Base-by-base conservation (phyloP, 2,113 vertebrate species). In the Nesogale talazaci region DNA sequence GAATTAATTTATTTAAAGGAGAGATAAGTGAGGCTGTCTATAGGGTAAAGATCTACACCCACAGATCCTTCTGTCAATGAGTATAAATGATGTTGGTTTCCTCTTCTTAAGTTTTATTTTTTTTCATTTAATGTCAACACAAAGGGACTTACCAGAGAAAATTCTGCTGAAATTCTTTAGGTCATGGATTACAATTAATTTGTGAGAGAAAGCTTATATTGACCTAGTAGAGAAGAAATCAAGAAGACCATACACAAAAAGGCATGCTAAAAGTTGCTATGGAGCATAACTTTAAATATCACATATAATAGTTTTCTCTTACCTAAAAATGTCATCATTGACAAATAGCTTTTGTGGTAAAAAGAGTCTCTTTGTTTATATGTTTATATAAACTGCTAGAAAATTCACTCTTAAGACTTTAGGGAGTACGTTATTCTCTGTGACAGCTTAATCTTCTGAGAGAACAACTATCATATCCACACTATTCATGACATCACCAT, bases 11-110 rank as follows among this genome's bases (percentile, higher is more conserved):
- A 46, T 10, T 12, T 52, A 59, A 29, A 76, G 40, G 83, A 4
- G 19, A 1, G 40, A 79, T 83, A 63, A 36, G 14, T 52, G 46
- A 52, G 46, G 46, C 9, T 46, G 42, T 56, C n/a, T n/a, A n/a
- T n/a, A n/a, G n/a, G n/a, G n/a, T n/a, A n/a, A n/a, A n/a, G n/a
- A n/a, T 36, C 61, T 25, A 40, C 6, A 82, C 27, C 46, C 29
- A 67, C 22, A 83, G 34, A 76, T 83, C 12, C 46, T 77, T 89
- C 52, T 72, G 22, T n/a, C 84, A 90, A 70, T 72, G n/a, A 94
- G 31, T 20, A 17, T 40, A 31, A 79, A 77, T 67, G 67, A 89
- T 88, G 27, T 84, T 87, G 94, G 63, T 22, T 63, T 10, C 10
- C 2, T 79, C 11, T 42, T 8, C 29, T 83, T 86, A 52, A 52